These are phyloP conservation scores for Archaeoteleia sp. DNA, from an alignment of 2,888 invertebrate species.

Conservation along the genomic window DNA sequence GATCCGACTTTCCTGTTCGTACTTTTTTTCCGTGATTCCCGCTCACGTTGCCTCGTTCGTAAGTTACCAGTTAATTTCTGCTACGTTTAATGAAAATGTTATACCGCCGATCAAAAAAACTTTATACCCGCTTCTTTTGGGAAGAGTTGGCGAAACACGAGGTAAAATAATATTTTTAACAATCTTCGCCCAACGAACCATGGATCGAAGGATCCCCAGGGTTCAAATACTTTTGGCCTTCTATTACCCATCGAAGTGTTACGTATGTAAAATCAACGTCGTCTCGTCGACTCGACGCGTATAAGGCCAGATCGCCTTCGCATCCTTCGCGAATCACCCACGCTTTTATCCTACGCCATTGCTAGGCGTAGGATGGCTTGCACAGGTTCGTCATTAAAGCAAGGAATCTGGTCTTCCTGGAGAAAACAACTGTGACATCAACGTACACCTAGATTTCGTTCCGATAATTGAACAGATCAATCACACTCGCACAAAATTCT, in stretches of 20 bases:
- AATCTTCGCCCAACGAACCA: not conserved
- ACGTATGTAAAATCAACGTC: constrained; percentile 37
- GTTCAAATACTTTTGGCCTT: constrained; percentile 10
- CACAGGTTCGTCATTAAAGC: constrained; percentile 34
- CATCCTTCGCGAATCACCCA: constrained; percentile 65
- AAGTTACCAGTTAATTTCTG: constrained; percentile 41
- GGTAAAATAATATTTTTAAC: constrained; percentile 6
- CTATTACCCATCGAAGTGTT: constrained; percentile 45
- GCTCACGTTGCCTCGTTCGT: constrained; percentile 12
- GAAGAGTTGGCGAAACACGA: not conserved
- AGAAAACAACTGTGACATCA: constrained; percentile 18
- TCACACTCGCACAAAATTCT: constrained; percentile 25
- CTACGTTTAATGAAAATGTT: constrained; percentile 41
- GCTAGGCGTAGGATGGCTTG: constrained; percentile 25
- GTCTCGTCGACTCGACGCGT: constrained; percentile 31
- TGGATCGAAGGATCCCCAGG: not conserved
- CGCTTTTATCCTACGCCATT: constrained; percentile 56
- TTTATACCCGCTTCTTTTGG: constrained; percentile 11
- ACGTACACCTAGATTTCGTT: constrained; percentile 26
- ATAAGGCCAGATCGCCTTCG: constrained; percentile 63
- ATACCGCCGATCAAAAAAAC: constrained; percentile 27
- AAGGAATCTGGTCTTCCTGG: constrained; percentile 29
- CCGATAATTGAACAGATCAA: constrained; percentile 9
- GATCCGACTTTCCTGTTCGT: constrained; percentile 41
- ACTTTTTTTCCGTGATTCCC: constrained; percentile 21